Evolutionary conservation across 1,140 invertebrate genomes (phyloP).

Genomic region (Hycleus phaleratus): DNA sequence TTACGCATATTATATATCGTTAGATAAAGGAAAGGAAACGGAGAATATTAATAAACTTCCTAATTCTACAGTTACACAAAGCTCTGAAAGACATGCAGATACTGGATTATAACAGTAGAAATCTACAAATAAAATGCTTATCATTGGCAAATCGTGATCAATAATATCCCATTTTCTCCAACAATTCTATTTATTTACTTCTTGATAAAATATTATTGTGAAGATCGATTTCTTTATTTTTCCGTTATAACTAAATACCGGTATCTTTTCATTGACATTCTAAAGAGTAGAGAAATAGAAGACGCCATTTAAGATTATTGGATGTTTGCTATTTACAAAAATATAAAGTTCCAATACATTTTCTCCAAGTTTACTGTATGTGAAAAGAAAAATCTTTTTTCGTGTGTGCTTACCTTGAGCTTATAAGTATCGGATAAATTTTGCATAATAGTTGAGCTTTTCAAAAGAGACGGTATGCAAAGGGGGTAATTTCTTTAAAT

Average conservation of each 20-base stretch:
- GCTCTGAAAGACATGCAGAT: conserved; percentile 5
- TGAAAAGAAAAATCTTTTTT: too few relatives aligned
- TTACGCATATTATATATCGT: conserved; percentile 16
- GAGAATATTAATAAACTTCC: conserved; percentile 18
- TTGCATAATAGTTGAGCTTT: too few relatives aligned
- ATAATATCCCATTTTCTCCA: too few relatives aligned
- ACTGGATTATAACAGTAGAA: background rate
- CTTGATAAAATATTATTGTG: background rate
- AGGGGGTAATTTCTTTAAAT: too few relatives aligned
- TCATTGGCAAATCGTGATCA: background rate
- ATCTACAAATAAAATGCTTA: conserved; percentile 1
- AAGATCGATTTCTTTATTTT: background rate
- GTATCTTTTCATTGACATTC: background rate
- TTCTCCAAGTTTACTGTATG: too few relatives aligned
- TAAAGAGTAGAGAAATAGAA: background rate
- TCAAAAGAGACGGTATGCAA: too few relatives aligned
- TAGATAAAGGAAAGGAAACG: conserved; percentile 12
- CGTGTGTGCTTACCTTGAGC: too few relatives aligned
- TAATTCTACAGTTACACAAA: conserved; percentile 12
- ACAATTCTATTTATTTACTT: too few relatives aligned
- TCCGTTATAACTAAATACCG: background rate
- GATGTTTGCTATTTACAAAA: too few relatives aligned
- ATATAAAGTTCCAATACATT: too few relatives aligned
- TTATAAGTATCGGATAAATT: too few relatives aligned
- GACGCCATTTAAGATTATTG: too few relatives aligned